Conservation (phyloP, 2,888 invertebrate genomes). For the Allacma fusca region DNA sequence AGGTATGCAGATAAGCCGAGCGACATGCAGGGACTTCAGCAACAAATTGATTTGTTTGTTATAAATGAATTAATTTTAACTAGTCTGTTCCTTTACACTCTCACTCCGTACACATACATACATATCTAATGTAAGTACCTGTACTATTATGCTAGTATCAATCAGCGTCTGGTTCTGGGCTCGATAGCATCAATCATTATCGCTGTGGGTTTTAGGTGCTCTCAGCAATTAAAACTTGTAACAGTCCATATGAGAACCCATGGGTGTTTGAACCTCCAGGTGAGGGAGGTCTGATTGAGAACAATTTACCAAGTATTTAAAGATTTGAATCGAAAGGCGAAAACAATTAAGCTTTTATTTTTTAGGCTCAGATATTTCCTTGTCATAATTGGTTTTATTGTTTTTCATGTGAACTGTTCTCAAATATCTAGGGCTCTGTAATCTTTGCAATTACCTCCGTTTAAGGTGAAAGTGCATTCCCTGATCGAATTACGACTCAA, state of each 20-base stretch:
- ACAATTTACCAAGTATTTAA: too few species aligned
- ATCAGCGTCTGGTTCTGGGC: background rate
- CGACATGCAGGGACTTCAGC: background rate
- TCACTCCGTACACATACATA: too few species aligned
- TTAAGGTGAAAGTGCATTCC: background rate
- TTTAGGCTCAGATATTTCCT: too few species aligned
- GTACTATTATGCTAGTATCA: too few species aligned
- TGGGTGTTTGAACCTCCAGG: background rate
- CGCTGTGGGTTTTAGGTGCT: background rate
- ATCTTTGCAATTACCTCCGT: background rate
- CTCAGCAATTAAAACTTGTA: background rate
- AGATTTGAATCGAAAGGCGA: too few species aligned
- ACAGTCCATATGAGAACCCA: background rate
- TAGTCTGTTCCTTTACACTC: background rate
- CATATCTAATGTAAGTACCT: too few species aligned
- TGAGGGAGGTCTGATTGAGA: background rate
- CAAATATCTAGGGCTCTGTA: background rate
- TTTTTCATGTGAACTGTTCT: background rate
- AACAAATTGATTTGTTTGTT: constrained; percentile 8
- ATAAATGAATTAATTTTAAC: constrained; percentile 12
- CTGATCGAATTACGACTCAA: background rate
- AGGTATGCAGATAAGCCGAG: background rate
- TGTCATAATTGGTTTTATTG: background rate
- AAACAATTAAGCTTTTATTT: too few species aligned
- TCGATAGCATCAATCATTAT: constrained; percentile 12